These are phyloP conservation scores for Ceratina australensis DNA, from an alignment of 1,140 invertebrate genomes.

Conservation along the genomic window DNA sequence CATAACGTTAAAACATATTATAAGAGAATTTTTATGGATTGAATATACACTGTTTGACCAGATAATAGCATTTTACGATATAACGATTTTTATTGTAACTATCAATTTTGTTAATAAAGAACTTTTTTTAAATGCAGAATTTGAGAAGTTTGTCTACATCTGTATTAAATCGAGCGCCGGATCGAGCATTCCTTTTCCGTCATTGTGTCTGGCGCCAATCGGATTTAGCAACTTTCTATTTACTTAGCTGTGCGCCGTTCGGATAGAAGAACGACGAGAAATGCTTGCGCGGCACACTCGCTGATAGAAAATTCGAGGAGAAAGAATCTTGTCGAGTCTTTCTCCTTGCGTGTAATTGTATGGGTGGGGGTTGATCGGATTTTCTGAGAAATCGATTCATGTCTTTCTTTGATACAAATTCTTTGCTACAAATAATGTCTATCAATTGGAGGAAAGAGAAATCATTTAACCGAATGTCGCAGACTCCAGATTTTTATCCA, in stretches of 20 bases:
- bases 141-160: background rate
- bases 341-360: background rate
- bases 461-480: no score
- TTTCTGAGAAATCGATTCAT: background rate
- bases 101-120: no score
- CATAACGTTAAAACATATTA: no score
- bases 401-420: no score
- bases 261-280: background rate
- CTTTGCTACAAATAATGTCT: no score
- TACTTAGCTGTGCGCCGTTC: slow-evolving; percentile 12
- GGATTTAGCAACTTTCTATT: slow-evolving; percentile 20
- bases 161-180: slow-evolving; percentile 2
- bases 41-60: no score
- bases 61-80: no score
- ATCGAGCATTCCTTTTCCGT: slow-evolving; percentile 2
- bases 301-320: slow-evolving; percentile 2
- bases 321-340: background rate
- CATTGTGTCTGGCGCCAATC: slow-evolving; percentile 9
- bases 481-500: no score
- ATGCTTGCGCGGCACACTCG: background rate
- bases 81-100: no score
- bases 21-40: no score
- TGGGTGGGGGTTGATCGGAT: background rate
- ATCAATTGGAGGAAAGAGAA: no score
- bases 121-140: background rate